Percentiles rank a stretch among this genome's conserved stretches.
These are phyloP conservation scores for Hycleus phaleratus DNA, from an alignment of 1,140 invertebrate genomes.

Conservation along the genomic window DNA sequence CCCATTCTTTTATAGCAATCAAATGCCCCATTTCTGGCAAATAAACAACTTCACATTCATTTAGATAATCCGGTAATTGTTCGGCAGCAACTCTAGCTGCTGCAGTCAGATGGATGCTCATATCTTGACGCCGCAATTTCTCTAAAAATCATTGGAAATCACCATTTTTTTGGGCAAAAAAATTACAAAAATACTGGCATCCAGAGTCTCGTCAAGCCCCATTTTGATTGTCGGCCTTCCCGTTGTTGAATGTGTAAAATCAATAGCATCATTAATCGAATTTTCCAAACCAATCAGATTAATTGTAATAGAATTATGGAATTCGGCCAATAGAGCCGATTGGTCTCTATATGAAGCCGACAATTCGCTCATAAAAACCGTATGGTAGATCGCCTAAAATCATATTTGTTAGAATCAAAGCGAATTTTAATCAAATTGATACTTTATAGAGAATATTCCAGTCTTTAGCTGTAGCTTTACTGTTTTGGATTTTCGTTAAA, in stretches of 20 bases:
- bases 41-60: constrained; percentile 68
- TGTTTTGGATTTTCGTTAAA: constrained; percentile 50
- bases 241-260: constrained; percentile 27
- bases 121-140: constrained; percentile 33
- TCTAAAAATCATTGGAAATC: constrained; percentile 17
- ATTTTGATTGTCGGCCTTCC: constrained; percentile 30
- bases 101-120: constrained; percentile 53
- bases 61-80: constrained; percentile 54
- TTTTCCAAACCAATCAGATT: constrained; percentile 30
- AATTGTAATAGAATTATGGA: constrained; percentile 24
- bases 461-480: constrained; percentile 53
- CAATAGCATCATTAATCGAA: constrained; percentile 31
- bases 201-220: constrained; percentile 32
- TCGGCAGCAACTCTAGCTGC: constrained; percentile 62
- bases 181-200: constrained; percentile 29
- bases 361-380: constrained; percentile 30
- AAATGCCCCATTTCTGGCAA: constrained; percentile 76
- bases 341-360: constrained; percentile 22
- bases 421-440: constrained; percentile 23
- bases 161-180: background rate
- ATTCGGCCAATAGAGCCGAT: constrained; percentile 23
- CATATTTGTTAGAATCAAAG: constrained; percentile 3
- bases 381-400: constrained; percentile 35
- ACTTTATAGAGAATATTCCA: constrained; percentile 61
- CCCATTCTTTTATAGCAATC: constrained; percentile 59